Conservation (phyloP, 2,888 invertebrate genomes). For the Epinotia bilunana region DNA sequence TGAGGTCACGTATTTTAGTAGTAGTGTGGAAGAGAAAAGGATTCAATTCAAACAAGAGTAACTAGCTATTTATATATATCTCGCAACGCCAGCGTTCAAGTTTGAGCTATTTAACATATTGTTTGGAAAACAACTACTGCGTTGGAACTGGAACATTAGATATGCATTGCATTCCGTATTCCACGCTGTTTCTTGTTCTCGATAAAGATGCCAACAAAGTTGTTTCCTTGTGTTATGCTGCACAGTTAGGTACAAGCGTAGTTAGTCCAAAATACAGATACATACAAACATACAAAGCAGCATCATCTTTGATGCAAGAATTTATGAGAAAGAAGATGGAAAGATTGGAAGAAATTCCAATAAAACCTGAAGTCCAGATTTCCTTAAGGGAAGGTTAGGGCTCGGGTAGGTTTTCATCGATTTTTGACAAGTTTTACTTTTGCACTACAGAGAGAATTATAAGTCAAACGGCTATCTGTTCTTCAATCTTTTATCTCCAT, state of each 20-base stretch:
- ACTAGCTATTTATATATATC: background rate
- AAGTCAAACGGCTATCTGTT: no score
- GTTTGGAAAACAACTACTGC: background rate
- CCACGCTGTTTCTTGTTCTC: background rate
- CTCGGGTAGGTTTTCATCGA: no score
- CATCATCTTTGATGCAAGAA: no score
- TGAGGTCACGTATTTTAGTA: background rate
- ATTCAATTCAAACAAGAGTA: background rate
- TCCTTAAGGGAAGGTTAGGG: no score
- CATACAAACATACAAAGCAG: no score
- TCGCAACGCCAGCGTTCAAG: background rate
- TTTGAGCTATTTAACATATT: slow-evolving; percentile 16
- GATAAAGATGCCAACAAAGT: background rate
- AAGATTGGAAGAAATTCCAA: no score
- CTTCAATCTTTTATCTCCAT: no score
- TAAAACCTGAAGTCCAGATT: no score
- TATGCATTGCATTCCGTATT: slow-evolving; percentile 7
- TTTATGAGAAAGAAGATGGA: no score
- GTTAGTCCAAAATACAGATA: no score
- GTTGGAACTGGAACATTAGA: background rate
- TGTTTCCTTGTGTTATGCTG: background rate
- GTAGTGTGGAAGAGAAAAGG: background rate
- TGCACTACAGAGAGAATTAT: no score
- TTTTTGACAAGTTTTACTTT: no score
- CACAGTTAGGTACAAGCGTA: background rate